Percentiles rank a stretch among this genome's conserved stretches.
Conservation (phyloP, 1,140 invertebrate genomes). For the Sweltsa coloradensis region DNA sequence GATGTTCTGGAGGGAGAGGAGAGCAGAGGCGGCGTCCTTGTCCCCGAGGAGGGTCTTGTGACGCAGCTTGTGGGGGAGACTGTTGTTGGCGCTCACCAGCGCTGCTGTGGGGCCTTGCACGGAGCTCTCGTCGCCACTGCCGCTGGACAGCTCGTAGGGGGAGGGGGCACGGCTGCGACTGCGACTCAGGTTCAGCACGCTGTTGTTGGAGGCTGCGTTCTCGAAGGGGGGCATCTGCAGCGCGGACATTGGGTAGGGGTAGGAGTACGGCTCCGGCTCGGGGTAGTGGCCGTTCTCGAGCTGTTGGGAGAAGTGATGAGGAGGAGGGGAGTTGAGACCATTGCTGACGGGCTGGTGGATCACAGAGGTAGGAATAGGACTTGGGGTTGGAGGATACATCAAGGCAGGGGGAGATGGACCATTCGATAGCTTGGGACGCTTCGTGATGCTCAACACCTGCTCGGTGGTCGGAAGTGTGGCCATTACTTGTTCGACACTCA, state of each 20-base stretch:
- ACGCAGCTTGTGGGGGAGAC: slow-evolving; percentile 75
- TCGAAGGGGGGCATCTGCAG: slow-evolving; percentile 21
- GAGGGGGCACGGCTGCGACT: slow-evolving; percentile 36
- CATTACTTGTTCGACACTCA: slow-evolving; percentile 77
- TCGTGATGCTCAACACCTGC: slow-evolving; percentile 67
- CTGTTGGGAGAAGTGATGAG: slow-evolving; percentile 30
- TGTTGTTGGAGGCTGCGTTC: slow-evolving; percentile 16
- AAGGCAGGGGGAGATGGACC: slow-evolving; percentile 26
- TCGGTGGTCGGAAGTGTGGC: slow-evolving; percentile 70
- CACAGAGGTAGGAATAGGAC: slow-evolving; percentile 50
- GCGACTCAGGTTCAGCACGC: slow-evolving; percentile 25
- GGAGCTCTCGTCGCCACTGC: slow-evolving; percentile 50
- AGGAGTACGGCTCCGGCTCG: slow-evolving; percentile 20
- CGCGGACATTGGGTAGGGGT: slow-evolving; percentile 19
- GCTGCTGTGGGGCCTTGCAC: slow-evolving; percentile 28
- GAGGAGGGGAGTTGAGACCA: slow-evolving; percentile 28
- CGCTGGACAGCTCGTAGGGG: slow-evolving; percentile 55
- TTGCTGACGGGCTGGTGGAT: slow-evolving; percentile 44
- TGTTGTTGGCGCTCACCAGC: slow-evolving; percentile 35
- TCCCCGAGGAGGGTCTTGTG: slow-evolving; percentile 86
- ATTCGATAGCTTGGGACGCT: slow-evolving; percentile 54
- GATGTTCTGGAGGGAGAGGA: slow-evolving; percentile 59
- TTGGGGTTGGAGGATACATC: slow-evolving; percentile 40
- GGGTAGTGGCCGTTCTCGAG: slow-evolving; percentile 32
- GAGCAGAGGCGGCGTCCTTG: slow-evolving; percentile 61